These are phyloP conservation scores for Linnaemya vulpina DNA, from an alignment of 2,888 invertebrate genomes.

Conservation along the genomic window DNA sequence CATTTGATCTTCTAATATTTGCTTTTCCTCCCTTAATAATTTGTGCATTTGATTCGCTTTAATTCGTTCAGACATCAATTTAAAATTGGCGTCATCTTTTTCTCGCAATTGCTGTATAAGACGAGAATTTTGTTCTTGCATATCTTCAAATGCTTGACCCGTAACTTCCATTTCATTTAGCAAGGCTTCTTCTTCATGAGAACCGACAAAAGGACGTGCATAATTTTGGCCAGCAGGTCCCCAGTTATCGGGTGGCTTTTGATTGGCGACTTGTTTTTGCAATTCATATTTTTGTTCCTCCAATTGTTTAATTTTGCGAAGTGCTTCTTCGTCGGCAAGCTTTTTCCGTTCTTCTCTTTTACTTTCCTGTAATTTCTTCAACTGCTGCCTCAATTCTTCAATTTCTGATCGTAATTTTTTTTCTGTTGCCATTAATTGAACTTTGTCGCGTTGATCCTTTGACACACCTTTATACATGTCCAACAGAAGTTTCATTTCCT, in stretches of 20 bases:
- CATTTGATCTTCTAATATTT: slow-evolving; percentile 94
- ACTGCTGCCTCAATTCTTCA: slow-evolving; percentile 92
- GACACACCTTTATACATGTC: slow-evolving; percentile 99
- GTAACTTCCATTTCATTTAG: slow-evolving; percentile 99
- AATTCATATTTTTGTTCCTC: slow-evolving; percentile 97
- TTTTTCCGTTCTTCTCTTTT: slow-evolving; percentile 96
- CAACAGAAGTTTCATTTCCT: slow-evolving; percentile 95
- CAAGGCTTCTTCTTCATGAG: slow-evolving; percentile 96
- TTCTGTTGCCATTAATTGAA: slow-evolving; percentile 97
- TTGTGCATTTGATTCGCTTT: slow-evolving; percentile 98
- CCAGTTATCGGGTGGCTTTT: slow-evolving; percentile 86
- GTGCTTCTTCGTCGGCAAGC: slow-evolving; percentile 96
- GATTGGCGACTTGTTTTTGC: slow-evolving; percentile 94
- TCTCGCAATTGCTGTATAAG: slow-evolving; percentile 97
- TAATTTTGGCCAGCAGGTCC: slow-evolving; percentile 80
- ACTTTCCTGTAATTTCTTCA: slow-evolving; percentile 95
- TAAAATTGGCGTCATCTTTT: slow-evolving; percentile 99
- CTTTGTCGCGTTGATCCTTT: slow-evolving; percentile 98
- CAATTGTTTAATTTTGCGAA: slow-evolving; percentile 95
- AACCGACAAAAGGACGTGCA: slow-evolving; percentile 88
- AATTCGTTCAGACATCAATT: slow-evolving; percentile 98
- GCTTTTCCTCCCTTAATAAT: slow-evolving; percentile 96
- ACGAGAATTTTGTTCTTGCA: slow-evolving; percentile 99
- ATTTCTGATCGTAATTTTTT: slow-evolving; percentile 94
- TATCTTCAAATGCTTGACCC: slow-evolving; percentile 99